These are phyloP conservation scores for Lordiphosa mommai DNA, from an alignment of 1,140 invertebrate species.

Conservation along the genomic window DNA sequence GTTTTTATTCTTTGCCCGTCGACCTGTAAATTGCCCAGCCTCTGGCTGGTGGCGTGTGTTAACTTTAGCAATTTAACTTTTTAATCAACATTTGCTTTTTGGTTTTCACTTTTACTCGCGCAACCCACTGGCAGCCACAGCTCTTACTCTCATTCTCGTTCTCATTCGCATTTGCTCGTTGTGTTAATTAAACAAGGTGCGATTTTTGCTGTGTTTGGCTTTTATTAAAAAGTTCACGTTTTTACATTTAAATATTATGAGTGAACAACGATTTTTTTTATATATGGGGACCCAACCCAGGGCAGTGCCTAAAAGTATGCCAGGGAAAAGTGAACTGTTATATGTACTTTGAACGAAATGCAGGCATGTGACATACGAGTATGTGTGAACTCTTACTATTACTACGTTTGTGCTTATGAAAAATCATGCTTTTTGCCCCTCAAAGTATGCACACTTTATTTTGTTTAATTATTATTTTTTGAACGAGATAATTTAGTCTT, in stretches of 20 bases:
- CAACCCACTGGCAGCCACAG: slow-evolving; percentile 8
- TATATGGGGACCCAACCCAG: too few relatives aligned
- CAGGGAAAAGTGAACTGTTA: too few relatives aligned
- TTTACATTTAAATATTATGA: slow-evolving; percentile 27
- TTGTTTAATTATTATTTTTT: too few relatives aligned
- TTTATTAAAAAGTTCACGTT: slow-evolving; percentile 44
- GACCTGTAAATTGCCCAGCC: slow-evolving; percentile 8
- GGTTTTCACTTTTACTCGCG: slow-evolving; percentile 68
- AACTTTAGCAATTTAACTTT: slow-evolving; percentile 75
- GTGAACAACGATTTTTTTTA: background rate
- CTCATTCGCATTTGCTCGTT: slow-evolving; percentile 5
- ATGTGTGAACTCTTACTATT: too few relatives aligned
- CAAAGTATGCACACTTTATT: too few relatives aligned
- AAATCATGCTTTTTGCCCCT: too few relatives aligned
- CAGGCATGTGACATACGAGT: too few relatives aligned
- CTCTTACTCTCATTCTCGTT: slow-evolving; percentile 9
- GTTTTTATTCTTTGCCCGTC: slow-evolving; percentile 21
- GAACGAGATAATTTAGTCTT: too few relatives aligned
- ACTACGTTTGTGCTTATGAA: too few relatives aligned
- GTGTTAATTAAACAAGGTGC: slow-evolving; percentile 61
- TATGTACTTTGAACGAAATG: too few relatives aligned
- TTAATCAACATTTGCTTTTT: slow-evolving; percentile 72
- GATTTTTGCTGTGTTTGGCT: slow-evolving; percentile 45
- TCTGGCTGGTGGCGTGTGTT: slow-evolving; percentile 36
- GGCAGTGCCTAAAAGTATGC: too few relatives aligned